These are phyloP conservation scores for Tangara arthus DNA, from an alignment of 2,797 vertebrate species.

Conservation along the genomic window DNA sequence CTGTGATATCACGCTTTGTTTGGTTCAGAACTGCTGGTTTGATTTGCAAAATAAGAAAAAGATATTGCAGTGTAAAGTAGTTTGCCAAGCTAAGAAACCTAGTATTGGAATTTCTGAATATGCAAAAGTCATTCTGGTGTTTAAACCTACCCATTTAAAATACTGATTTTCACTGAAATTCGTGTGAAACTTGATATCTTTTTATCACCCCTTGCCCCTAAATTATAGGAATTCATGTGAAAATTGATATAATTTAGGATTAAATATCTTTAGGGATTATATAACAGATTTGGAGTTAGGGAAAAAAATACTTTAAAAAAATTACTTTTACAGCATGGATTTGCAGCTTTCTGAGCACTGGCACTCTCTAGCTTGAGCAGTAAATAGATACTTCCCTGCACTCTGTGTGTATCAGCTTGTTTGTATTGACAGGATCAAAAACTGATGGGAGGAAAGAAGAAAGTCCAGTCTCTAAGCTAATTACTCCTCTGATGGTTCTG, in stretches of 20 bases:
- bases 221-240: not conserved
- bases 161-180: not conserved
- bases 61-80: not conserved
- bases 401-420: not conserved
- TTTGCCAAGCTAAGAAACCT: not conserved
- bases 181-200: not conserved
- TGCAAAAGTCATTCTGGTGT: not conserved
- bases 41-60: not conserved
- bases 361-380: not conserved
- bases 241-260: not conserved
- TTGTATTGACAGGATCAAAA: not conserved
- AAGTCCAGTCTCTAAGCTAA: not conserved
- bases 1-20: not conserved
- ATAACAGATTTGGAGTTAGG: not conserved
- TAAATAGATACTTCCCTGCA: not conserved
- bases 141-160: not conserved
- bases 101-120: not conserved
- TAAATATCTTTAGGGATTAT: not conserved
- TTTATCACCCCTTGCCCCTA: not conserved
- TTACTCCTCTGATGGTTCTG: not conserved
- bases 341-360: not conserved
- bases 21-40: not conserved
- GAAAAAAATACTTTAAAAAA: not conserved
- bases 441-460: fast-evolving
- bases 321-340: not conserved